Conservation (phyloP, 2,797 vertebrate genomes). For the Malurus splendens region DNA sequence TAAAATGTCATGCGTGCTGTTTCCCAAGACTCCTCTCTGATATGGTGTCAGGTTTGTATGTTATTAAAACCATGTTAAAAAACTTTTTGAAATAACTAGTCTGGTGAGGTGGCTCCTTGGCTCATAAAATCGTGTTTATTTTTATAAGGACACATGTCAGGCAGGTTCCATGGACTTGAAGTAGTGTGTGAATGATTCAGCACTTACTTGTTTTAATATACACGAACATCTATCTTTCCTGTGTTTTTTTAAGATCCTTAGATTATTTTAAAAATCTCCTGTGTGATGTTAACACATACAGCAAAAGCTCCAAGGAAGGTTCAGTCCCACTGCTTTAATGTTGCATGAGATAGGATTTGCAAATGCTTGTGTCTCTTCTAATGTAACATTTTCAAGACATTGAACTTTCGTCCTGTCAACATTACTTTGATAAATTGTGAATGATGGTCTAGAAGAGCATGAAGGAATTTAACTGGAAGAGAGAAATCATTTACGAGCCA, state of each 20-base stretch:
- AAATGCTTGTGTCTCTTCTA: not conserved
- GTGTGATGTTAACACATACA: not conserved
- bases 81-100: fast-evolving
- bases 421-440: not conserved
- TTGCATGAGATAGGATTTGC: not conserved
- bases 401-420: not conserved
- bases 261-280: not conserved
- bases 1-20: not conserved
- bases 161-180: not conserved
- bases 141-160: not conserved
- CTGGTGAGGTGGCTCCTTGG: not conserved
- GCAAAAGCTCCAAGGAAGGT: not conserved
- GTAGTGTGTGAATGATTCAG: not conserved
- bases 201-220: not conserved
- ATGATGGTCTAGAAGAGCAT: not conserved
- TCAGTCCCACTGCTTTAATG: not conserved
- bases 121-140: not conserved
- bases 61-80: not conserved
- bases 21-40: not conserved
- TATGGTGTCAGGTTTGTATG: not conserved
- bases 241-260: not conserved
- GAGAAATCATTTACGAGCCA: not conserved
- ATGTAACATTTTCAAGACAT: not conserved
- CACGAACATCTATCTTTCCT: not conserved
- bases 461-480: not conserved